These are phyloP conservation scores for Nycticryphes semicollaris DNA, from an alignment of 2,113 vertebrate species.

Conservation along the genomic window DNA sequence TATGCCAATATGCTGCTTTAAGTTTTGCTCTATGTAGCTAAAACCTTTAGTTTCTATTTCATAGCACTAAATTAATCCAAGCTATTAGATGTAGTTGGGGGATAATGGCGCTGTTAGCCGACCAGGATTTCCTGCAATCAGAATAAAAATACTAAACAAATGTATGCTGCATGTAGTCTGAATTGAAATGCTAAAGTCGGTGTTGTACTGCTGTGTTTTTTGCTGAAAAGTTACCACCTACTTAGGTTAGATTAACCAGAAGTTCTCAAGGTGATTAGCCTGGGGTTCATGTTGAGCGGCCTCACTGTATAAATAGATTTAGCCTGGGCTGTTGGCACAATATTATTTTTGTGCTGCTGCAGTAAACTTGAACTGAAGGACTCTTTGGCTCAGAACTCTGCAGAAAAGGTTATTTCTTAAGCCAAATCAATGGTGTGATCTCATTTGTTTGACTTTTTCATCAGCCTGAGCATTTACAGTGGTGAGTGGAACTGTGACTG, in stretches of 20 bases:
- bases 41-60: neutral
- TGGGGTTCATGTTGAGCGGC: neutral
- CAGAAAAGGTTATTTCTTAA: constrained; percentile 1
- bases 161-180: neutral
- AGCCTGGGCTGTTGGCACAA: neutral
- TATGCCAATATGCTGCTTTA: neutral
- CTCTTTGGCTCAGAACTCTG: neutral
- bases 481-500: fast-evolving
- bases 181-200: neutral
- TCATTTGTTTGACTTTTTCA: neutral
- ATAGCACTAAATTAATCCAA: neutral
- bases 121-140: neutral
- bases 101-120: neutral
- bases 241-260: neutral
- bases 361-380: neutral
- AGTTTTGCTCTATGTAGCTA: neutral
- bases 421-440: neutral
- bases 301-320: neutral
- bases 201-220: neutral
- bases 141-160: neutral
- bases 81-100: neutral
- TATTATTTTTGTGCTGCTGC: neutral
- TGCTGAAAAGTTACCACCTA: neutral
- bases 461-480: no score
- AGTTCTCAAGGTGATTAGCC: neutral